Evolutionary conservation across 1,140 invertebrate species (phyloP).

Genomic region (Agrypnia vestita): DNA sequence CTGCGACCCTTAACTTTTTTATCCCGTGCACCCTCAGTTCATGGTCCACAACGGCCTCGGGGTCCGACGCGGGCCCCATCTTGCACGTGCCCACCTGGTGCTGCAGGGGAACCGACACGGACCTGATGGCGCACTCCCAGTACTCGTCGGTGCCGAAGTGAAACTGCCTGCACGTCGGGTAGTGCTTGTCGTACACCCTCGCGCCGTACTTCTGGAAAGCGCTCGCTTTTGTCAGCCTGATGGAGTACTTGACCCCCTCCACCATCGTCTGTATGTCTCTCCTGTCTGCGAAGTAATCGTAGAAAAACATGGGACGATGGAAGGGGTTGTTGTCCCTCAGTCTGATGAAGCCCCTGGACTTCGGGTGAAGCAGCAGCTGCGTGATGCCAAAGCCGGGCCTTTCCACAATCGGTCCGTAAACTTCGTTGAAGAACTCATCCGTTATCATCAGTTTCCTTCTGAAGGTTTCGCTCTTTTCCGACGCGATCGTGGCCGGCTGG

Average conservation of each 20-base stretch:
- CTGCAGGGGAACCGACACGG: slow-evolving; percentile 68
- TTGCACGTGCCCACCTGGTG: slow-evolving; percentile 76
- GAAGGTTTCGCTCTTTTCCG: slow-evolving; percentile 68
- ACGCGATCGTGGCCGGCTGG: slow-evolving; percentile 71
- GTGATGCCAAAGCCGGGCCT: slow-evolving; percentile 66
- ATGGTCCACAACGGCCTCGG: slow-evolving; percentile 75
- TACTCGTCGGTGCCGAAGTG: slow-evolving; percentile 71
- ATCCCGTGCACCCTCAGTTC: slow-evolving; percentile 71
- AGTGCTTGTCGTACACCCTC: slow-evolving; percentile 64
- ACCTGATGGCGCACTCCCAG: slow-evolving; percentile 69
- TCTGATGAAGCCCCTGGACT: slow-evolving; percentile 80
- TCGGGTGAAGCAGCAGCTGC: slow-evolving; percentile 75
- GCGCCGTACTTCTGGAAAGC: slow-evolving; percentile 65
- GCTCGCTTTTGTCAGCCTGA: slow-evolving; percentile 61
- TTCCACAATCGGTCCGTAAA: slow-evolving; percentile 71
- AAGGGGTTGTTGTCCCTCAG: slow-evolving; percentile 82
- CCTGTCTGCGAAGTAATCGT: slow-evolving; percentile 57
- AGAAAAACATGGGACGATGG: slow-evolving; percentile 78
- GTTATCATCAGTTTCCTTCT: slow-evolving; percentile 75
- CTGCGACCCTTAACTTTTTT: slow-evolving; percentile 66
- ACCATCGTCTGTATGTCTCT: slow-evolving; percentile 66
- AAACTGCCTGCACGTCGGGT: slow-evolving; percentile 70
- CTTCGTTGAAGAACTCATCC: slow-evolving; percentile 73
- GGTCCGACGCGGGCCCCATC: slow-evolving; percentile 74
- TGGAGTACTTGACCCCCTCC: slow-evolving; percentile 63